phyloP scores from a whole-genome alignment of 2,888 invertebrate genomes.

The Thera obeliscata region DNA sequence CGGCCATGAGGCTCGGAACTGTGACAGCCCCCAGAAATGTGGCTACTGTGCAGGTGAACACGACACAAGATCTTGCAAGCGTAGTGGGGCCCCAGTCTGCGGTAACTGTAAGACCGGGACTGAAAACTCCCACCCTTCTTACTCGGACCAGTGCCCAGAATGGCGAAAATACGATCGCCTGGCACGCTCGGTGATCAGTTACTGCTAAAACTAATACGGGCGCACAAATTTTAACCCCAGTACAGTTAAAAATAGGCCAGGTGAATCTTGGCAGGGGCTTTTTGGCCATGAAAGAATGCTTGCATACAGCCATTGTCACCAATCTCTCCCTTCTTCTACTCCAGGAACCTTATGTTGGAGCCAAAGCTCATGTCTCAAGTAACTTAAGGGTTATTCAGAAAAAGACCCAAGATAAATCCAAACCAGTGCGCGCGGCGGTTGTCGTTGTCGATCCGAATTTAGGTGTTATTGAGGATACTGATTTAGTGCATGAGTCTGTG shows the following conservation, averaged over 20 bases:
- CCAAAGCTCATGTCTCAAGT: no score
- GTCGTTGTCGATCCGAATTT: no score
- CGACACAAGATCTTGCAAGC: constrained; percentile 3
- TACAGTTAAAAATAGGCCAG: not conserved
- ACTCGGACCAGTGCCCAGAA: not conserved
- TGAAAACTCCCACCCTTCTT: not conserved
- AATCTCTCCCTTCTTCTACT: no score
- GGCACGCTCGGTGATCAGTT: constrained; percentile 3
- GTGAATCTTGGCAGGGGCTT: not conserved
- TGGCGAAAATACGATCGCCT: constrained; percentile 4
- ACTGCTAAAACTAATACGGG: not conserved
- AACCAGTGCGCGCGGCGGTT: no score
- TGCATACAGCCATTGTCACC: no score
- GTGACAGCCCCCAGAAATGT: not conserved
- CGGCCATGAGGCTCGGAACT: constrained; percentile 9
- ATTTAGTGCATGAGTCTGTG: no score
- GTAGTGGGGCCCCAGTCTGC: not conserved
- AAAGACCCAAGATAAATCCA: no score
- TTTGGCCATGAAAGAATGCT: no score
- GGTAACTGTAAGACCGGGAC: not conserved
- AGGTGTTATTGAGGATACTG: no score
- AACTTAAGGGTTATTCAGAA: no score
- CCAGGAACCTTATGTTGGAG: no score
- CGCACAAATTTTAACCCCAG: no score
- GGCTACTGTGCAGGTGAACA: constrained; percentile 5